Base-by-base conservation (phyloP, 1,140 invertebrate species). In the Phthorimaea operculella region DNA sequence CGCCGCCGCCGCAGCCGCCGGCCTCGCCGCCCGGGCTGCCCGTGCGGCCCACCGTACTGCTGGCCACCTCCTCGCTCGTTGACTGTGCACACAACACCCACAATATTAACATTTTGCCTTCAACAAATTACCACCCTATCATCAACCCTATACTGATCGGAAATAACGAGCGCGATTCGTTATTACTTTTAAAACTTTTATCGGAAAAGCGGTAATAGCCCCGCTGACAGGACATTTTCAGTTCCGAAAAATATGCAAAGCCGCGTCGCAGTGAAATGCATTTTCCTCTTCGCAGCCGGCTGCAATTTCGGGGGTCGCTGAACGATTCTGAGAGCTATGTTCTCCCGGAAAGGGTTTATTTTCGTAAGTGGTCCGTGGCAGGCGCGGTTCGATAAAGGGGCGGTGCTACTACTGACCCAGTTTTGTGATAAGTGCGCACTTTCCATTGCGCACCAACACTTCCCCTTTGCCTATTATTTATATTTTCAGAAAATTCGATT, bases 361-460 rank as follows among this genome's bases (percentile, higher is more conserved):
- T 76, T 69, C 50, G 58, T 57, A 63, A 66, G 66, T 66, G 68
- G 55, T 58, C 64, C 52, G 52, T 49, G 59, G 61, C 58, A 58
- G 63, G 65, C 59, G 65, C 58, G 73, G 80, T 74, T 84, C 81
- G 72, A 84, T 84, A 84, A 82, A 84, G 71, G 75, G 81, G 81
- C 79, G 81, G 81, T 62, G 74, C 73, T 59, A 80, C 80, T 83
- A 84, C 77, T 82, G 81, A 84, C 79, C 81, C 67, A 84, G 68
- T 82, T 84, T 73, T 72, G 64, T 72, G 68, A 78, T 72, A 77
- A 81, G 70, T 82, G 80, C 80, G 80, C 80, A 76, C 68, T 80
- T 79, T 78, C 69, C 66, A 76, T 73, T 74, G 80, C 80, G 80
- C 80, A 83, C 68, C 59, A 63, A 68, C 70, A 77, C 70, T 76